phyloP scores from a whole-genome alignment of 2,888 invertebrate species.

The Hecatera dysodea region DNA sequence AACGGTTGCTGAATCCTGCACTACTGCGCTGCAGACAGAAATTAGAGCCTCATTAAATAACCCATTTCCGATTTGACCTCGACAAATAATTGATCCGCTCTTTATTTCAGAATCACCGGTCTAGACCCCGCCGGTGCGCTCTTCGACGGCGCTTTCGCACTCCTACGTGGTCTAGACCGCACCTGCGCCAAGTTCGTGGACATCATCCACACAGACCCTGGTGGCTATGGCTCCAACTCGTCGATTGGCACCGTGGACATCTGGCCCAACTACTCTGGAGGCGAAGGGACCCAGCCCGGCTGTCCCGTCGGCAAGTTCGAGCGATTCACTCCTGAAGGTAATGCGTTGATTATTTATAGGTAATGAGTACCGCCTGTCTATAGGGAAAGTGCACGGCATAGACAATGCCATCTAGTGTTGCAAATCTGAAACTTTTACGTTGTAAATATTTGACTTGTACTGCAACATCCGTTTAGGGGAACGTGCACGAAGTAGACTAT shows the following conservation, averaged over 20 bases:
- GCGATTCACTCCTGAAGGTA: slow-evolving; percentile 81
- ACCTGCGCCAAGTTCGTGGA: slow-evolving; percentile 91
- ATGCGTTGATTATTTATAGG: neutral
- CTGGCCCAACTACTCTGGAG: slow-evolving; percentile 90
- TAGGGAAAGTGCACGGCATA: too few relatives aligned
- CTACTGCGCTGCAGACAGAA: too few relatives aligned
- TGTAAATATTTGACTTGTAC: too few relatives aligned
- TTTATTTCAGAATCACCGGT: slow-evolving; percentile 87
- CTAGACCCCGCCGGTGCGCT: slow-evolving; percentile 91
- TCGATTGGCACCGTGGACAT: slow-evolving; percentile 90
- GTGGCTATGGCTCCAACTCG: slow-evolving; percentile 89
- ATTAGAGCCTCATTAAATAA: neutral
- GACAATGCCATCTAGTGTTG: too few relatives aligned
- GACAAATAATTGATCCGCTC: neutral
- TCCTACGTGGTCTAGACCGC: slow-evolving; percentile 81
- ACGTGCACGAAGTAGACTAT: too few relatives aligned
- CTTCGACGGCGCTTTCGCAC: slow-evolving; percentile 86
- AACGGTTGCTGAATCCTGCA: too few relatives aligned
- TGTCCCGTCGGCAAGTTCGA: slow-evolving; percentile 84
- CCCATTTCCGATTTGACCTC: neutral
- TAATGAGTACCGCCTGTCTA: too few relatives aligned
- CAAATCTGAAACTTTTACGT: too few relatives aligned
- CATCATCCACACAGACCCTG: slow-evolving; percentile 93
- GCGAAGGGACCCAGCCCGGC: slow-evolving; percentile 86
- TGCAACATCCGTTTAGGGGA: too few relatives aligned